A percentile compares a stretch with the other conserved stretches of the same genome.
Conservation (phyloP, 2,888 invertebrate species). For the Acleris cristana region DNA sequence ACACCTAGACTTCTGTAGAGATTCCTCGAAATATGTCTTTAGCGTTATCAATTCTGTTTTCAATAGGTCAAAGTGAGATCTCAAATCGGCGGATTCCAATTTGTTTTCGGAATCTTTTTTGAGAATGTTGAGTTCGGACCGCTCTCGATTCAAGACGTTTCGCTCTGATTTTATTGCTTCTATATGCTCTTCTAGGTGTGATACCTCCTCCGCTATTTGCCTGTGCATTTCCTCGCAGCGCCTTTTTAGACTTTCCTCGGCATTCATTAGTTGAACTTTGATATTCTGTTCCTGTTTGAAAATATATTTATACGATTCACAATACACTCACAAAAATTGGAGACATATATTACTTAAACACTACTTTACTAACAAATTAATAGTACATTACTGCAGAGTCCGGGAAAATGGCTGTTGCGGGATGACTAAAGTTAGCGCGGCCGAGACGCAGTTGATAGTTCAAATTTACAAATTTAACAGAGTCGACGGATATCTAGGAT, state of each 20-base stretch:
- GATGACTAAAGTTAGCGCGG: too few relatives aligned
- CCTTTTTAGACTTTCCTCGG: slow-evolving; percentile 57
- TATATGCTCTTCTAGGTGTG: slow-evolving; percentile 58
- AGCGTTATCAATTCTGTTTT: slow-evolving; percentile 59
- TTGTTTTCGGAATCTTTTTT: slow-evolving; percentile 38
- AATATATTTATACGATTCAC: slow-evolving; percentile 9
- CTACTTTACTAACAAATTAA: too few relatives aligned
- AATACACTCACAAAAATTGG: too few relatives aligned
- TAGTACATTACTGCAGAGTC: too few relatives aligned
- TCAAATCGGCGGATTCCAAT: slow-evolving; percentile 47
- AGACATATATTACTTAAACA: too few relatives aligned
- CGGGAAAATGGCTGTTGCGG: too few relatives aligned
- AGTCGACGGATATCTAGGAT: too few relatives aligned
- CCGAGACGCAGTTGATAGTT: too few relatives aligned
- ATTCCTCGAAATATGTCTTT: slow-evolving; percentile 57
- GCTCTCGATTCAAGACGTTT: slow-evolving; percentile 60
- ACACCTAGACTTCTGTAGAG: slow-evolving; percentile 52
- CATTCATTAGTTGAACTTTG: slow-evolving; percentile 61
- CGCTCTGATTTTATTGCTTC: slow-evolving; percentile 64
- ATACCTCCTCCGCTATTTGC: slow-evolving; percentile 66
- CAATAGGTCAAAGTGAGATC: slow-evolving; percentile 57
- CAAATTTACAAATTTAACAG: too few relatives aligned
- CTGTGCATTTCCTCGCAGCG: slow-evolving; percentile 69
- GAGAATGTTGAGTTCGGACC: slow-evolving; percentile 51
- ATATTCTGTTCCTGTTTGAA: slow-evolving; percentile 62